Evolutionary conservation across 1,140 invertebrate genomes (phyloP), one percentile per base, ranked within the genome.

Genomic region (Leptoteleia sp.): DNA sequence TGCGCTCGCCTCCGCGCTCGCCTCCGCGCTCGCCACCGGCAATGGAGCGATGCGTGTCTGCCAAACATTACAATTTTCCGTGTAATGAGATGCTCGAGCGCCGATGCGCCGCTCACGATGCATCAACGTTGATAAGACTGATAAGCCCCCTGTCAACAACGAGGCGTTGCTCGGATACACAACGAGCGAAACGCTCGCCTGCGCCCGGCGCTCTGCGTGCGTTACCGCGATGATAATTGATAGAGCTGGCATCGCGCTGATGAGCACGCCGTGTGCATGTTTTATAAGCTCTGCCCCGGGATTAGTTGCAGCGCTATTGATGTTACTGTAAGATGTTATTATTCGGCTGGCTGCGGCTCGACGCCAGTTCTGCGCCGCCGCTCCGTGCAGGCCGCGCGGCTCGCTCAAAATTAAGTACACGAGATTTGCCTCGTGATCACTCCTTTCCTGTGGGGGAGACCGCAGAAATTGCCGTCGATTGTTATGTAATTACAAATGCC

Each of bases 161-260:
- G n/a, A n/a, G n/a, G n/a, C n/a, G n/a, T n/a, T n/a, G n/a, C n/a
- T n/a, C n/a, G n/a, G n/a, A n/a, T n/a, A n/a, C n/a, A n/a, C n/a
- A n/a, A n/a, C n/a, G n/a, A n/a, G n/a, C n/a, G n/a, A n/a, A n/a
- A n/a, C n/a, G n/a, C n/a, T n/a, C n/a, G n/a, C n/a, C 65, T 13
- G 37, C 19, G 42, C 5, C 5, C 19, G 19, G 19, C 2, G 19
- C 2, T 2, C 29, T 52, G 43, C 67, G 67, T 59, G 54, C 35
- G 33, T 72, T 72, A 62, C 55, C 47, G 15, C 27, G 17, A 72
- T 22, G 12, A 72, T 62, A 72, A 62, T 72, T 54, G 57, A 47
- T 62, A 45, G 68, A 54, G 35, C 35, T 33, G 45, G 38, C 37
- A 43, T 52, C 4, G 45, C 55, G 33, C 37, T 62, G 54, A 61